Percentiles rank a stretch among this genome's conserved stretches.
These are phyloP conservation scores for Pyralis farinalis DNA, from an alignment of 2,888 invertebrate genomes.

Conservation along the genomic window DNA sequence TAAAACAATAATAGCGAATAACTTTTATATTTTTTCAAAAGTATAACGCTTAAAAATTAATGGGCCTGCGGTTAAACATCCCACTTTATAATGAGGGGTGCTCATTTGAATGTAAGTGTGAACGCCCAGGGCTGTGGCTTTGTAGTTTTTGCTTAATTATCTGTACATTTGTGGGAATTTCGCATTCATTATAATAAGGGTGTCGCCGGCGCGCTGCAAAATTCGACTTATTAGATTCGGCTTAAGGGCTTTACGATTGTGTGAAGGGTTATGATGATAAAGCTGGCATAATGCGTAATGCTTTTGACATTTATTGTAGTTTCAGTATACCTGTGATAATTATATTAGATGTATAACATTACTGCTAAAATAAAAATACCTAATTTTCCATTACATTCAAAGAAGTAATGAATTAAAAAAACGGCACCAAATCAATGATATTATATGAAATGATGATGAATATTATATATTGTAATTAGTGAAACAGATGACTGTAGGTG, in stretches of 20 bases:
- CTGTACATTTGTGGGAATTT: constrained; percentile 56
- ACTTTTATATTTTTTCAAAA: not conserved
- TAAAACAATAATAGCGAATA: no score
- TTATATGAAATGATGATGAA: no score
- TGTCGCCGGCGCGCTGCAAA: constrained; percentile 34
- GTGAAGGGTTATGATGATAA: not conserved
- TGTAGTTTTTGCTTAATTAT: constrained; percentile 75
- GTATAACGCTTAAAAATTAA: constrained; percentile 9
- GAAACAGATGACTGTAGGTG: no score
- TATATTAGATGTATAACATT: no score
- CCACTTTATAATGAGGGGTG: constrained; percentile 45
- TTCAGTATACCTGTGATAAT: no score
- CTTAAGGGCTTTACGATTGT: constrained; percentile 61
- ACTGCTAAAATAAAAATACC: no score
- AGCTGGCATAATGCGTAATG: not conserved
- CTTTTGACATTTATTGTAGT: no score
- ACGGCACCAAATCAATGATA: no score
- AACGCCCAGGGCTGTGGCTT: constrained; percentile 54
- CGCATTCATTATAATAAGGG: constrained; percentile 55
- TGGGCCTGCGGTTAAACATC: constrained; percentile 47
- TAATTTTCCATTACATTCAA: no score
- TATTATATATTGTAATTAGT: no score
- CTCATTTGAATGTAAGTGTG: constrained; percentile 71
- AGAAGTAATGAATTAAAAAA: no score
- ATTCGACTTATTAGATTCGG: constrained; percentile 60